These are phyloP conservation scores for Heptranchias perlo DNA, from an alignment of 2,113 vertebrate species.

Conservation along the genomic window DNA sequence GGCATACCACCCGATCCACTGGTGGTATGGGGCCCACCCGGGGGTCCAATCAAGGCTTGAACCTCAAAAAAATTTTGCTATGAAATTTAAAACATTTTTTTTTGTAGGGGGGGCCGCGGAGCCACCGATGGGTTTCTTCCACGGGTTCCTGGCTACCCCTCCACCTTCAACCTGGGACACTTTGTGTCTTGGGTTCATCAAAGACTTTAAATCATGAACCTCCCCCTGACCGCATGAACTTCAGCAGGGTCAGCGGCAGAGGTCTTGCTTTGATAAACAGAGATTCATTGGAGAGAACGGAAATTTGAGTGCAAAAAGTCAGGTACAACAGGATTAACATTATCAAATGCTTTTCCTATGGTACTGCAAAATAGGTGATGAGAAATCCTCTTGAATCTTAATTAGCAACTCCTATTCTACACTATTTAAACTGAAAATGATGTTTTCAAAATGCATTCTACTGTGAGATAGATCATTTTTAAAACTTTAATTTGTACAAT, in stretches of 20 bases:
- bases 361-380: too few relatives aligned
- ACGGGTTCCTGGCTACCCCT: neutral
- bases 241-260: too few relatives aligned
- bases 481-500: too few relatives aligned
- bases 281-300: neutral
- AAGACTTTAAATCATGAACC: too few relatives aligned
- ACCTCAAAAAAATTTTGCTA: neutral
- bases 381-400: too few relatives aligned
- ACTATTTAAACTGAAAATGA: too few relatives aligned
- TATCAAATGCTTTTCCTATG: neutral
- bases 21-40: neutral
- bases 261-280: neutral
- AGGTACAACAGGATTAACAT: neutral
- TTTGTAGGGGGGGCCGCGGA: neutral
- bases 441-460: neutral
- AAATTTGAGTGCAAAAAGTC: neutral
- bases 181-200: neutral
- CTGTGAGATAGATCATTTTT: too few relatives aligned
- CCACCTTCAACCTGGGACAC: neutral
- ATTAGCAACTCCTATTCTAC: too few relatives aligned
- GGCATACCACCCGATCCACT: neutral
- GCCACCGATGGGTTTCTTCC: neutral
- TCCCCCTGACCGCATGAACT: neutral
- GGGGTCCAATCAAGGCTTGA: neutral
- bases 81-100: neutral